Conservation (phyloP, 2,888 invertebrate species). For the Acleris cristana region DNA sequence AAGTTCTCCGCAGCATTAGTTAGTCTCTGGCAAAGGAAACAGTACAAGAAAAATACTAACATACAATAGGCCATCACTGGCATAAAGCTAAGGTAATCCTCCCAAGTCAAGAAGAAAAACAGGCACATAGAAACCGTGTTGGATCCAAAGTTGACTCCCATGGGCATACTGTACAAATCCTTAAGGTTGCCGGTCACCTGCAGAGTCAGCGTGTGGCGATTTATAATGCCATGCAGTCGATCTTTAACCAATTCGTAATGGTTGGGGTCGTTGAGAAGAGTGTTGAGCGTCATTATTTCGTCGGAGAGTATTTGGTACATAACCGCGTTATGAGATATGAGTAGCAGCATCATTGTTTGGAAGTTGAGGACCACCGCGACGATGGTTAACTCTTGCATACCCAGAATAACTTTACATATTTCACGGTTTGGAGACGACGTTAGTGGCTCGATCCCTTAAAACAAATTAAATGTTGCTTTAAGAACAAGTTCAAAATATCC, state of each 20-base stretch:
- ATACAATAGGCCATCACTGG: slow-evolving; percentile 66
- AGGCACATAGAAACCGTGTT: slow-evolving; percentile 66
- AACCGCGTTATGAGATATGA: slow-evolving; percentile 65
- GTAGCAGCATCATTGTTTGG: slow-evolving; percentile 61
- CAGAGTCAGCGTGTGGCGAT: slow-evolving; percentile 58
- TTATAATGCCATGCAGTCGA: slow-evolving; percentile 52
- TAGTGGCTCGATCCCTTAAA: slow-evolving; percentile 64
- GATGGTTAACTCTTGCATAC: slow-evolving; percentile 55
- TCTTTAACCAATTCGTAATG: slow-evolving; percentile 49
- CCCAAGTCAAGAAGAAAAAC: slow-evolving; percentile 61
- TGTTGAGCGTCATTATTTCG: slow-evolving; percentile 57
- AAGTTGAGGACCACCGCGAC: slow-evolving; percentile 59
- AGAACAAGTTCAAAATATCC: no score
- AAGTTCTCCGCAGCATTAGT: slow-evolving; percentile 66
- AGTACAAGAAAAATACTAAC: slow-evolving; percentile 68
- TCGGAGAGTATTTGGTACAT: slow-evolving; percentile 64
- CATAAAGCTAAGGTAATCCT: slow-evolving; percentile 61
- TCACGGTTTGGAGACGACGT: slow-evolving; percentile 57
- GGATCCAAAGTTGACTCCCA: slow-evolving; percentile 68
- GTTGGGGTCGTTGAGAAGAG: slow-evolving; percentile 18
- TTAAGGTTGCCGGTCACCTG: slow-evolving; percentile 56
- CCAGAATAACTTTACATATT: slow-evolving; percentile 57
- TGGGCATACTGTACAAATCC: slow-evolving; percentile 61
- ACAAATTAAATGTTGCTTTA: neutral
- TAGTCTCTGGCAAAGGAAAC: slow-evolving; percentile 66